These are phyloP conservation scores for Heliothis virescens DNA, from an alignment of 1,140 invertebrate genomes.

Conservation along the genomic window DNA sequence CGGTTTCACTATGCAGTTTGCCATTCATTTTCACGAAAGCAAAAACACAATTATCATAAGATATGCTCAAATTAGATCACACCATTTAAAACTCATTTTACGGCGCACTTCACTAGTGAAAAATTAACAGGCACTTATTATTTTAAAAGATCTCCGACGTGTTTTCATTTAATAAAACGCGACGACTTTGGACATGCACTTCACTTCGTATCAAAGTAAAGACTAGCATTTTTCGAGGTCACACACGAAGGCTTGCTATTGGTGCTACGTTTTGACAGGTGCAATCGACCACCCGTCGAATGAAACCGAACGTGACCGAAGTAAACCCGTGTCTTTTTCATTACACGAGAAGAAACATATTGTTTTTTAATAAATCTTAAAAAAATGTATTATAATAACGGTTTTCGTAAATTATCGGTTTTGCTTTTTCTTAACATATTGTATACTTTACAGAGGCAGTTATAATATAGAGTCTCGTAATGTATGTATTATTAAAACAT, in stretches of 20 bases:
- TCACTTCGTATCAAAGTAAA: conserved; percentile 44
- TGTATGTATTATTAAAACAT: too few relatives aligned
- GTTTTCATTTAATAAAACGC: conserved; percentile 58
- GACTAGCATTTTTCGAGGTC: conserved; percentile 56
- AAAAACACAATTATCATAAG: conserved; percentile 60
- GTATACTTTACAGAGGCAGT: neutral
- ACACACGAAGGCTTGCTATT: conserved; percentile 46
- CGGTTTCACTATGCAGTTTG: conserved; percentile 83
- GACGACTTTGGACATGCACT: conserved; percentile 53
- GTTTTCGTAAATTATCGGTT: neutral
- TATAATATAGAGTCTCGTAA: neutral
- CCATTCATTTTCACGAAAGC: conserved; percentile 82
- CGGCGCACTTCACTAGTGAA: conserved; percentile 31
- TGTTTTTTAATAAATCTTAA: too few relatives aligned
- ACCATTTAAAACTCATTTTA: conserved; percentile 55
- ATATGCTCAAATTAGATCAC: conserved; percentile 61
- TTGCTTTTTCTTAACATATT: neutral
- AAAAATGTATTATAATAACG: neutral
- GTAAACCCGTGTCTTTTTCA: too few relatives aligned
- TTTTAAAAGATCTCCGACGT: conserved; percentile 54
- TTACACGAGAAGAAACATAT: too few relatives aligned
- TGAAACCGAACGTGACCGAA: neutral
- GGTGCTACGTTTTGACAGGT: conserved; percentile 57
- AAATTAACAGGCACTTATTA: conserved; percentile 55
- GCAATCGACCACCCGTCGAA: conserved; percentile 53